These are phyloP conservation scores for Ictidomys tridecemlineatus DNA, from an alignment of 2,113 vertebrate species.

Conservation along the genomic window DNA sequence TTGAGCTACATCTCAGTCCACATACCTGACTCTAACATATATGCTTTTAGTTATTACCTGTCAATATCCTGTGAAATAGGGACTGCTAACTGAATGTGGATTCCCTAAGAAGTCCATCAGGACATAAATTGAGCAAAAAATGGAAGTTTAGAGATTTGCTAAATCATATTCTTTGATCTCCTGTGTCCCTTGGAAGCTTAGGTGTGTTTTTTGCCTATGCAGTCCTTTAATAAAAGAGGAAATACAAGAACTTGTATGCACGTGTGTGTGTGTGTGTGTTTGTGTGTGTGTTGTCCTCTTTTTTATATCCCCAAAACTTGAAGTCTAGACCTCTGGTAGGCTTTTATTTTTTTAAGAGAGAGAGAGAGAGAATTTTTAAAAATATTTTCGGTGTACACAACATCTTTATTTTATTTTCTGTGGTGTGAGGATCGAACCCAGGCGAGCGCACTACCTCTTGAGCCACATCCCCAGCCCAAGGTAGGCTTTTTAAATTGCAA, in stretches of 20 bases:
- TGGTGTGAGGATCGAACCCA: too few relatives aligned
- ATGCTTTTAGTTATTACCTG: background rate
- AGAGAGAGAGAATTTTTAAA: too few relatives aligned
- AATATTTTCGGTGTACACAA: too few relatives aligned
- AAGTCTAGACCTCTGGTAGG: background rate
- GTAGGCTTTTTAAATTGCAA: background rate
- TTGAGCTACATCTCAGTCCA: background rate
- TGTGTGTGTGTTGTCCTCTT: background rate
- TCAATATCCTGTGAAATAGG: background rate
- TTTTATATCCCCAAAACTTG: background rate
- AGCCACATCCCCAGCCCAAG: too few relatives aligned
- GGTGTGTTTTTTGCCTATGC: background rate
- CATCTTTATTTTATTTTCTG: too few relatives aligned
- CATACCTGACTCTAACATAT: background rate
- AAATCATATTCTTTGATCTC: background rate
- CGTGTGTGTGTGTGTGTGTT: background rate
- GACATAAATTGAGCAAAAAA: background rate
- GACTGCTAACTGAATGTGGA: background rate
- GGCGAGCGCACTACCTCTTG: too few relatives aligned
- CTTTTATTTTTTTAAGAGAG: background rate
- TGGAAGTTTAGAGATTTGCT: background rate
- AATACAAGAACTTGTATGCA: background rate
- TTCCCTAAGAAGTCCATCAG: background rate
- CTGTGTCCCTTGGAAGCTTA: background rate
- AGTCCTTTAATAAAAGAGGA: conserved; percentile 12